A percentile compares a stretch with the other conserved stretches of the same genome.
phyloP scores from a whole-genome alignment of 2,888 invertebrate species.

The Hydrotaea diabolus region DNA sequence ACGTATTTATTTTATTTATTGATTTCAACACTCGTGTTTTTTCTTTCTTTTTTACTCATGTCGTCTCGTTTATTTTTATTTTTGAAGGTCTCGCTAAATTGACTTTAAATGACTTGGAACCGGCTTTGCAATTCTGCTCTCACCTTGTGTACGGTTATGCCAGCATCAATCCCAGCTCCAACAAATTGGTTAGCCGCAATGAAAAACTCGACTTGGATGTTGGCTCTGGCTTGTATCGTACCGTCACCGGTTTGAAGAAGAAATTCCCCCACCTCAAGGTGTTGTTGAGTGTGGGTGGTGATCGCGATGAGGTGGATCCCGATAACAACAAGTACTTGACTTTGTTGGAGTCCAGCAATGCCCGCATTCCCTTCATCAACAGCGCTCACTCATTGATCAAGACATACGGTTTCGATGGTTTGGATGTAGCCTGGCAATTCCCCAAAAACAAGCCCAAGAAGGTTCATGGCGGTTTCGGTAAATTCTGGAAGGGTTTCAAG shows the following conservation, averaged over 20 bases:
- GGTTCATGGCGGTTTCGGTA: slow-evolving; percentile 84
- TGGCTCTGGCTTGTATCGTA: slow-evolving; percentile 86
- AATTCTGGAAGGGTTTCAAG: slow-evolving; percentile 89
- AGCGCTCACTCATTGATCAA: slow-evolving; percentile 87
- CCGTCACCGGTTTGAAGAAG: slow-evolving; percentile 86
- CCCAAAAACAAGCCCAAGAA: slow-evolving; percentile 90
- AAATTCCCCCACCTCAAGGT: slow-evolving; percentile 87
- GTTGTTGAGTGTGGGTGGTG: slow-evolving; percentile 90
- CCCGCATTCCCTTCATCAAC: slow-evolving; percentile 88
- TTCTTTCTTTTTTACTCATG: background rate
- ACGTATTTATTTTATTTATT: slow-evolving; percentile 15
- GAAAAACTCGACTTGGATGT: slow-evolving; percentile 88
- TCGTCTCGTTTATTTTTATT: background rate
- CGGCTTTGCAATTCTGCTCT: slow-evolving; percentile 89
- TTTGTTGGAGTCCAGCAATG: slow-evolving; percentile 87
- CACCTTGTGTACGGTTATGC: slow-evolving; percentile 90
- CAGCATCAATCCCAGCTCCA: slow-evolving; percentile 86
- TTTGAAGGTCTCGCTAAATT: slow-evolving; percentile 91
- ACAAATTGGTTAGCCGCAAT: slow-evolving; percentile 87
- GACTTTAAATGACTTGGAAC: slow-evolving; percentile 86
- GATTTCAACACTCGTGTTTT: background rate
- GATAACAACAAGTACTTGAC: slow-evolving; percentile 86
- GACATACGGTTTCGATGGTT: slow-evolving; percentile 91
- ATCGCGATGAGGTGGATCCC: slow-evolving; percentile 84
- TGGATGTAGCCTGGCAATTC: slow-evolving; percentile 94